Conservation (phyloP, 2,888 invertebrate species). For the Petrolisthes manimaculis region DNA sequence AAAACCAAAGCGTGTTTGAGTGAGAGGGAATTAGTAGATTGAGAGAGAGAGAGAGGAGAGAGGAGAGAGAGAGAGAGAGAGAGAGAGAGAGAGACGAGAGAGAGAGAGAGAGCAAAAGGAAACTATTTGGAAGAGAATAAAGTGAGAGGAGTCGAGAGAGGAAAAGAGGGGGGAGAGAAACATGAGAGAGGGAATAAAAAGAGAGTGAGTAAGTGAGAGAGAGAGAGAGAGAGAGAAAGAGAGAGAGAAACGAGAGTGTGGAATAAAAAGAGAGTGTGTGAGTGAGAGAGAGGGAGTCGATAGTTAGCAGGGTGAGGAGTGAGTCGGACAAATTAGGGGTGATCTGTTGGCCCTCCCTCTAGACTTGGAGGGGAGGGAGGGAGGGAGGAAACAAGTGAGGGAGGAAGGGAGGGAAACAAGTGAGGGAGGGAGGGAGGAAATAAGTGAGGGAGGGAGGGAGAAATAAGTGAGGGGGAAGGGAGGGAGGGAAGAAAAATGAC, state of each 20-base stretch:
- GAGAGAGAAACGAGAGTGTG: too few relatives aligned
- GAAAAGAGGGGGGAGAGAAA: conserved; percentile 3
- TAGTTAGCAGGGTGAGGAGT: too few relatives aligned
- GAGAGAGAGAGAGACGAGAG: neutral
- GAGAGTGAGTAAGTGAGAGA: neutral
- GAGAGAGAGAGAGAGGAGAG: neutral
- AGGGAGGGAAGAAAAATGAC: neutral
- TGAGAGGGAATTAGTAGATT: neutral
- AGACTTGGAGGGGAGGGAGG: too few relatives aligned
- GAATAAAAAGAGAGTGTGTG: conserved; percentile 17
- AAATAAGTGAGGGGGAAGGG: neutral
- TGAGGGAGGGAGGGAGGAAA: neutral
- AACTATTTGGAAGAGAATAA: neutral
- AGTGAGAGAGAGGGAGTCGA: conserved; percentile 17
- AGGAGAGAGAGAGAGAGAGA: neutral
- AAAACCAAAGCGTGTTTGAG: neutral
- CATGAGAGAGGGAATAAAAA: conserved; percentile 4
- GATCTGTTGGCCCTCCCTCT: too few relatives aligned
- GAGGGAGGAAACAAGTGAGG: too few relatives aligned
- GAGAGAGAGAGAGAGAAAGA: neutral
- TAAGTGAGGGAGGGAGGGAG: neutral
- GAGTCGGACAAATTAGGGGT: too few relatives aligned
- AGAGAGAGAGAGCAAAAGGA: neutral
- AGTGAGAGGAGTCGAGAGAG: neutral
- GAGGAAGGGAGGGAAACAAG: neutral